These are phyloP conservation scores for Drosophila falleni DNA, from an alignment of 2,888 invertebrate genomes.

Conservation along the genomic window DNA sequence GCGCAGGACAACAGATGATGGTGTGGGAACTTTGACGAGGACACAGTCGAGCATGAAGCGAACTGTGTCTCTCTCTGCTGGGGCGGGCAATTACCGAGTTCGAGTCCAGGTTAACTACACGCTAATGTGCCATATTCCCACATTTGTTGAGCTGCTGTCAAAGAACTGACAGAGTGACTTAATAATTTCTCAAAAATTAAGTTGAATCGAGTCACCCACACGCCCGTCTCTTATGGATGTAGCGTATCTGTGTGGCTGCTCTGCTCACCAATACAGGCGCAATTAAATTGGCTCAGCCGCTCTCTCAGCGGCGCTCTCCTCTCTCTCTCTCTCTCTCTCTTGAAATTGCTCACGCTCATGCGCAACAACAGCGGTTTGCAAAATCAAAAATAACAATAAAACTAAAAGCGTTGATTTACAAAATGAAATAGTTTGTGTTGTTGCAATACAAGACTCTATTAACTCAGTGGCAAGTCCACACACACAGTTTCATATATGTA, in stretches of 20 bases:
- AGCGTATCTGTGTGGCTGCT: slow-evolving; percentile 34
- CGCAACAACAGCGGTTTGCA: slow-evolving; percentile 61
- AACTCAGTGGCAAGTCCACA: slow-evolving; percentile 18
- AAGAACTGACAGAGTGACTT: slow-evolving; percentile 41
- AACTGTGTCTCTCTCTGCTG: slow-evolving; percentile 34
- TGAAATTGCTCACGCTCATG: slow-evolving; percentile 56
- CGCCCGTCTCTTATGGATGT: slow-evolving; percentile 36
- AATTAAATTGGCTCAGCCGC: slow-evolving; percentile 12
- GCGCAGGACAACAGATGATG: slow-evolving; percentile 62
- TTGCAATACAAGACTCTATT: slow-evolving; percentile 21
- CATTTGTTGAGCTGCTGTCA: slow-evolving; percentile 36
- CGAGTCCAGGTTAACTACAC: slow-evolving; percentile 54
- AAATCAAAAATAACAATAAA: slow-evolving; percentile 35
- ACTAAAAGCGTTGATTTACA: slow-evolving; percentile 33
- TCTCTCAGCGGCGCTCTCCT: slow-evolving; percentile 19
- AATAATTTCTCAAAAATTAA: slow-evolving; percentile 46
- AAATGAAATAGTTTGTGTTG: slow-evolving; percentile 19
- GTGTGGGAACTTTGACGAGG: slow-evolving; percentile 73
- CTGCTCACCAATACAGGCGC: slow-evolving; percentile 10
- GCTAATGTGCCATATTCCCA: slow-evolving; percentile 69
- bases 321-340: slow-evolving; percentile 24
- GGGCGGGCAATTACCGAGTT: slow-evolving; percentile 56
- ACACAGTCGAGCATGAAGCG: slow-evolving; percentile 74
- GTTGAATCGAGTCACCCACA: slow-evolving; percentile 42
- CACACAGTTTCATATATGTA: slow-evolving; percentile 19